A percentile compares a stretch with the other conserved stretches of the same genome.
phyloP scores from a whole-genome alignment of 2,888 invertebrate species.

The Drosophila meridionalis region DNA sequence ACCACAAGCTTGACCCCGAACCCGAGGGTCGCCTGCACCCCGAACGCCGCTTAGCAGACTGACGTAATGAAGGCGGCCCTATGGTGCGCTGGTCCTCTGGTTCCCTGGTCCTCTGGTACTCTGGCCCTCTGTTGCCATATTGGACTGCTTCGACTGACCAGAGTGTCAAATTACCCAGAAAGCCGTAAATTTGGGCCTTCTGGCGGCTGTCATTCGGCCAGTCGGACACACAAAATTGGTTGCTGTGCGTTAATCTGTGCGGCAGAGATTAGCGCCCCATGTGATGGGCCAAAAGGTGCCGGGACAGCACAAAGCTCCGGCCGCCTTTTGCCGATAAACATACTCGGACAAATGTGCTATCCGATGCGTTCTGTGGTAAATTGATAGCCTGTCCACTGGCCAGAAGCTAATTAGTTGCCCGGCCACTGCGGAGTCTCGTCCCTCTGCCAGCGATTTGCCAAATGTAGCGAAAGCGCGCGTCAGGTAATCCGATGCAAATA shows the following conservation, averaged over 20 bases:
- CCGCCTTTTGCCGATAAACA: conserved; percentile 23
- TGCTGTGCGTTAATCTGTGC: conserved; percentile 73
- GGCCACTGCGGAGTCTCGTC: conserved; percentile 19
- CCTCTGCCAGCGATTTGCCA: conserved; percentile 45
- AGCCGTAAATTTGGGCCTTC: conserved; percentile 78
- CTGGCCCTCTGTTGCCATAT: conserved; percentile 10
- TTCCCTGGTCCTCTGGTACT: neutral
- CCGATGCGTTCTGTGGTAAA: conserved; percentile 71
- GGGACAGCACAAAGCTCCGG: conserved; percentile 31
- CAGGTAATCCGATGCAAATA: conserved; percentile 61
- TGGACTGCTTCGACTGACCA: conserved; percentile 43
- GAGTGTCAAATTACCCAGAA: conserved; percentile 80
- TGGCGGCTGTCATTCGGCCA: conserved; percentile 71
- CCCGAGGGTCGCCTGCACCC: conserved; percentile 6
- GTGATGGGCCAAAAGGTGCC: conserved; percentile 48
- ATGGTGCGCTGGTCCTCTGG: conserved; percentile 19
- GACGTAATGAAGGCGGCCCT: conserved; percentile 22
- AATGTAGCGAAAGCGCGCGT: conserved; percentile 47
- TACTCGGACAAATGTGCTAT: conserved; percentile 60
- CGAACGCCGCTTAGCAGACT: conserved; percentile 11
- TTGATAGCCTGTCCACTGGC: conserved; percentile 73
- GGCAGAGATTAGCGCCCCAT: conserved; percentile 77
- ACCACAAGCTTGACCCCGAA: conserved; percentile 51
- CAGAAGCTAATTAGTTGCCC: conserved; percentile 68
- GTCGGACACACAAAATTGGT: conserved; percentile 69